A percentile compares a stretch with the other conserved stretches of the same genome.
phyloP scores from a whole-genome alignment of 2,888 invertebrate species.

The Hyles lineata region DNA sequence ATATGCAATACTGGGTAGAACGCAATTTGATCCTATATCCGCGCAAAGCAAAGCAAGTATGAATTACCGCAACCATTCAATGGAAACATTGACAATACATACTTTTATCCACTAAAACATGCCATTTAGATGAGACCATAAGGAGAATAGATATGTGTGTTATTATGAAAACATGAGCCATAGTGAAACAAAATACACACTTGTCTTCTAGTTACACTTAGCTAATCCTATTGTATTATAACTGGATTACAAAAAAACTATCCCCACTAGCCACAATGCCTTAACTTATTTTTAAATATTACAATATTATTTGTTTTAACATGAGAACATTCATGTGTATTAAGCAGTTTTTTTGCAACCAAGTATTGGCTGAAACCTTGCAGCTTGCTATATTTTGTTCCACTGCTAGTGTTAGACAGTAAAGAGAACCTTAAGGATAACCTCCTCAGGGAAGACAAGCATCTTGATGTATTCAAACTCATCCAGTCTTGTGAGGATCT shows the following conservation, averaged over 20 bases:
- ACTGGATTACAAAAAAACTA: conserved; percentile 7
- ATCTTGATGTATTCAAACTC: conserved; percentile 98
- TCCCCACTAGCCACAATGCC: not conserved
- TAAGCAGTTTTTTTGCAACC: conserved; percentile 1
- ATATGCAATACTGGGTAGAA: conserved; percentile 38
- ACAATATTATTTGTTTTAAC: no score
- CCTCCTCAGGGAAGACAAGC: conserved; percentile 97
- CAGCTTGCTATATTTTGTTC: conserved; percentile 67
- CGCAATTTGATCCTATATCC: conserved; percentile 55
- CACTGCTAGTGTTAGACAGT: conserved; percentile 78
- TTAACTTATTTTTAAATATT: not conserved
- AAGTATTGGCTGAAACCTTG: conserved; percentile 29
- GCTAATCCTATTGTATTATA: not conserved
- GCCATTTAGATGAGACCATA: conserved; percentile 12
- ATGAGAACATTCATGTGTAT: not conserved
- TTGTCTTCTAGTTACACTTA: conserved; percentile 17
- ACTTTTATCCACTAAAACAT: not conserved
- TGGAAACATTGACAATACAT: conserved; percentile 45
- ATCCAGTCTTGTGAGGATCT: conserved; percentile 97
- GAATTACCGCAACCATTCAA: conserved; percentile 57
- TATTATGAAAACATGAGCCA: conserved; percentile 40
- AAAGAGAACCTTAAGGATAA: conserved; percentile 93
- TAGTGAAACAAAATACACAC: conserved; percentile 54
- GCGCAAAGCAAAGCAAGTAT: conserved; percentile 55
- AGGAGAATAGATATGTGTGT: conserved; percentile 36